These are phyloP conservation scores for Turritopsis dohrnii DNA, from an alignment of 30 jellyfish, hydroid and myxozoan species.

Conservation along the genomic window DNA sequence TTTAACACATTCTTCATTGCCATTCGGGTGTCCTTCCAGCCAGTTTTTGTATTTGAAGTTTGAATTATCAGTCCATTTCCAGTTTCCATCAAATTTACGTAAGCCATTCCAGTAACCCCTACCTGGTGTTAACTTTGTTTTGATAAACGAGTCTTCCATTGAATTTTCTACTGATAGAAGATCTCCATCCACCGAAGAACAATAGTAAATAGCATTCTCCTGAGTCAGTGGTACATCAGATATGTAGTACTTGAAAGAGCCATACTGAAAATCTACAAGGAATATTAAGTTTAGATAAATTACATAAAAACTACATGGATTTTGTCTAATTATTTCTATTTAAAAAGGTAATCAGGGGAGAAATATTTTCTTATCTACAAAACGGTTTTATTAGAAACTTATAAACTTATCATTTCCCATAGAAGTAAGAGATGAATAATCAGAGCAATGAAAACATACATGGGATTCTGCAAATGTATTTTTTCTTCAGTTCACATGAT, in stretches of 20 bases:
- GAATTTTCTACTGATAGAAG: not conserved
- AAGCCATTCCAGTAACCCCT: not conserved
- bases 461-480: constrained; percentile 1
- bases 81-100: not conserved
- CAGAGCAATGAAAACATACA: not conserved
- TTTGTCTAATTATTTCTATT: not conserved
- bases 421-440: not conserved
- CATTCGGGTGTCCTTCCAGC: not conserved
- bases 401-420: not conserved
- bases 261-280: not conserved
- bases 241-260: not conserved
- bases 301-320: not conserved
- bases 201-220: not conserved
- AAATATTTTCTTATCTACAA: too few species aligned
- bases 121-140: constrained; percentile 6
- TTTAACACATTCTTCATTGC: not conserved
- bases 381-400: not conserved
- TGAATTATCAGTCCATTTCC: not conserved
- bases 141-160: not conserved
- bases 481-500: not conserved
- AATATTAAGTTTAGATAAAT: not conserved
- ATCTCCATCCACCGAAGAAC: constrained; percentile 5
- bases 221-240: not conserved
- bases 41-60: not conserved
- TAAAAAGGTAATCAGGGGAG: too few species aligned